These are phyloP conservation scores for Abscondita cerata DNA, from an alignment of 2,888 invertebrate genomes.

Conservation along the genomic window DNA sequence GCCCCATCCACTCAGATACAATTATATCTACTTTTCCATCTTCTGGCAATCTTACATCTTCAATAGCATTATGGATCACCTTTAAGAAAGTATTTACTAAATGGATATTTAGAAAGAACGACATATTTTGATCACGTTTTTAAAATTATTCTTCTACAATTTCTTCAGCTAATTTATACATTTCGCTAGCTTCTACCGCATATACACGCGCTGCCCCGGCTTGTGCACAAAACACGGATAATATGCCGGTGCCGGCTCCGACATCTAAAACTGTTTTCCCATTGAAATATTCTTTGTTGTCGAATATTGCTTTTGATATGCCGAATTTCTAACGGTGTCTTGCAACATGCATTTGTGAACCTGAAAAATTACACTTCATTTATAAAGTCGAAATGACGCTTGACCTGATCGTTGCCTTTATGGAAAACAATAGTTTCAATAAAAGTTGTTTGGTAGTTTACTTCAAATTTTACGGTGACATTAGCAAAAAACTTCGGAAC, in stretches of 20 bases:
- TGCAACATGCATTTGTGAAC: conserved; percentile 82
- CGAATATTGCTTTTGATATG: conserved; percentile 82
- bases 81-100: conserved; percentile 48
- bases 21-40: conserved; percentile 83
- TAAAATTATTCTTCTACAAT: conserved; percentile 73
- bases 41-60: conserved; percentile 73
- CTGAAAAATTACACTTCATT: too few relatives aligned
- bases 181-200: conserved; percentile 82
- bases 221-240: conserved; percentile 88
- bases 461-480: too few relatives aligned
- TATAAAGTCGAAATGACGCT: too few relatives aligned
- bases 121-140: conserved; percentile 69
- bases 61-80: conserved; percentile 78
- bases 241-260: conserved; percentile 86
- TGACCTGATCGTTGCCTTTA: too few relatives aligned
- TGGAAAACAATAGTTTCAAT: too few relatives aligned
- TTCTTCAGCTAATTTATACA: conserved; percentile 70
- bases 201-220: conserved; percentile 90
- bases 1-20: conserved; percentile 98
- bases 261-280: conserved; percentile 86
- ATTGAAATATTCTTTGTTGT: conserved; percentile 70
- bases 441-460: too few relatives aligned
- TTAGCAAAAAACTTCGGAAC: too few relatives aligned
- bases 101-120: background rate
- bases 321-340: conserved; percentile 76